Percentiles rank a stretch among this genome's conserved stretches.
phyloP scores from a whole-genome alignment of 2,888 invertebrate genomes.

The Sicus ferrugineus region DNA sequence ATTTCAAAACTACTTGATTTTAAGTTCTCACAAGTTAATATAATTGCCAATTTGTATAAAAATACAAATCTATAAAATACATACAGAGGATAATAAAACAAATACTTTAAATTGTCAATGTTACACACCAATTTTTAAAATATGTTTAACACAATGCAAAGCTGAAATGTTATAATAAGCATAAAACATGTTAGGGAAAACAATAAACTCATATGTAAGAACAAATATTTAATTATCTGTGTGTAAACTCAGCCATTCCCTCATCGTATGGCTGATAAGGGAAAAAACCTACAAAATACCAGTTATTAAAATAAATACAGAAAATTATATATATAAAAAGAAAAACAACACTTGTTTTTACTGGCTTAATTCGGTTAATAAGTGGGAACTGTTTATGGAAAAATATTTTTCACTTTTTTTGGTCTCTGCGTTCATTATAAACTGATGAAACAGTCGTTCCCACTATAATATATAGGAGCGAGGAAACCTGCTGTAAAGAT shows the following conservation, averaged over 20 bases:
- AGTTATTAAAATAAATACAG: not conserved
- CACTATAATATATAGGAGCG: too few relatives aligned
- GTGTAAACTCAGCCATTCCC: not conserved
- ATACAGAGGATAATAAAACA: not conserved
- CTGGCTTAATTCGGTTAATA: too few relatives aligned
- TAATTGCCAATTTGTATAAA: too few relatives aligned
- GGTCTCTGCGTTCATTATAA: too few relatives aligned
- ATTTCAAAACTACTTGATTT: too few relatives aligned
- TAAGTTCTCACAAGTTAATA: too few relatives aligned
- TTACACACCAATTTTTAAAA: constrained; percentile 21
- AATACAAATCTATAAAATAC: not conserved
- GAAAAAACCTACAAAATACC: not conserved
- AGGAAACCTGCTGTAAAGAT: too few relatives aligned
- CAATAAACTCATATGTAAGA: not conserved
- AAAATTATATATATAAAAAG: not conserved
- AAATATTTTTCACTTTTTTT: too few relatives aligned
- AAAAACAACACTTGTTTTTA: not conserved
- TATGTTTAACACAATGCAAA: too few relatives aligned
- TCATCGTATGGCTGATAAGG: not conserved
- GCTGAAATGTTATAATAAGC: too few relatives aligned
- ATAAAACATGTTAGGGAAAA: not conserved
- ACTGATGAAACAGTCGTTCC: too few relatives aligned
- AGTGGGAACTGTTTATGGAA: too few relatives aligned
- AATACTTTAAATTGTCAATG: constrained; percentile 17
- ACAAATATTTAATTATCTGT: constrained; percentile 12